Conservation (phyloP, 2,888 invertebrate genomes). For the Meghimatium bilineatum region DNA sequence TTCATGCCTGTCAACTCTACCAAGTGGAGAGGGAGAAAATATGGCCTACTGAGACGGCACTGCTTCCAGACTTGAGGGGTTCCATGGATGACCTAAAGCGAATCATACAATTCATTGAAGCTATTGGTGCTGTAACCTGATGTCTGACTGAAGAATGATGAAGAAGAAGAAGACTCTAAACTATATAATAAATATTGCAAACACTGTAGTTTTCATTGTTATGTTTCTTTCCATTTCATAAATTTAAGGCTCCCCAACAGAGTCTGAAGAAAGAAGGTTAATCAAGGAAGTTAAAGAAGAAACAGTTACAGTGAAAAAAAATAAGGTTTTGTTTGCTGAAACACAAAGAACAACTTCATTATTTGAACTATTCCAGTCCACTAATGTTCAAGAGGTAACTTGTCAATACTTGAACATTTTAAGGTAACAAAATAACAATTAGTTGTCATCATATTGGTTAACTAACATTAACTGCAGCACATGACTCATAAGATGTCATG, state of each 20-base stretch:
- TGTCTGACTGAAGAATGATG: not conserved
- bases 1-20: no score
- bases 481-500: no score
- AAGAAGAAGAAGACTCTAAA: no score
- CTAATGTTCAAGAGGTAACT: slow-evolving; percentile 36
- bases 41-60: no score
- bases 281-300: slow-evolving; percentile 38
- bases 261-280: slow-evolving; percentile 35
- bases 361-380: slow-evolving; percentile 38
- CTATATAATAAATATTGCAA: slow-evolving; percentile 24
- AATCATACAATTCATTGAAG: no score
- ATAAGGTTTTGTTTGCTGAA: slow-evolving; percentile 38
- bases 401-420: not conserved
- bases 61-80: no score
- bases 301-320: slow-evolving; percentile 5
- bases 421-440: no score
- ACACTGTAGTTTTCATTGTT: not conserved
- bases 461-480: no score
- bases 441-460: no score
- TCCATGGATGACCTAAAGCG: no score
- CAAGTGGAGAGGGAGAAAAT: no score
- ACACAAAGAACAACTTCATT: slow-evolving; percentile 33
- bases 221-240: not conserved
- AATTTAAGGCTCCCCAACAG: slow-evolving; percentile 7
- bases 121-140: no score